A percentile compares a stretch with the other conserved stretches of the same genome.
Evolutionary conservation across 2,113 vertebrate genomes (phyloP).

Genomic region (Vimba vimba): DNA sequence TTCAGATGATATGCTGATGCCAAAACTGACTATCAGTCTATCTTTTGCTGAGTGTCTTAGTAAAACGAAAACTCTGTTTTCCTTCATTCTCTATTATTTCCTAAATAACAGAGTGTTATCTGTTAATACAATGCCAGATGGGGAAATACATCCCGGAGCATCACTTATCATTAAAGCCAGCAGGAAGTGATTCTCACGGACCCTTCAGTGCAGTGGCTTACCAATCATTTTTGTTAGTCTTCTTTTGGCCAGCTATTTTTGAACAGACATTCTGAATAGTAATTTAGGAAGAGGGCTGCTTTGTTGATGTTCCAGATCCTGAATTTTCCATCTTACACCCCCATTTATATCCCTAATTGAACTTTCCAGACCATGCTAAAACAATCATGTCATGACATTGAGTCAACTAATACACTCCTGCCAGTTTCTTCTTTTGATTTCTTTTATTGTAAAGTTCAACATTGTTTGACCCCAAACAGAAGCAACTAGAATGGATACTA

Average conservation of each 20-base stretch:
- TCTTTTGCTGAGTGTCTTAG: slow-evolving; percentile 17
- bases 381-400: not conserved
- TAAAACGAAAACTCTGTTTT: slow-evolving; percentile 20
- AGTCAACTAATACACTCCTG: not conserved
- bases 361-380: slow-evolving; percentile 23
- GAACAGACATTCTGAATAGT: slow-evolving; percentile 12
- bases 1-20: slow-evolving; percentile 16
- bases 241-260: slow-evolving; percentile 19
- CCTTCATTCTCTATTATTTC: slow-evolving; percentile 34
- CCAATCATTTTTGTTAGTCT: slow-evolving; percentile 4
- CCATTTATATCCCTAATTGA: not conserved
- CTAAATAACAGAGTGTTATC: slow-evolving; percentile 24
- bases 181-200: slow-evolving; percentile 24
- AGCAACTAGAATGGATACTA: not conserved
- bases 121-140: slow-evolving; percentile 19
- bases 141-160: not conserved
- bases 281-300: slow-evolving; percentile 17
- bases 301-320: slow-evolving; percentile 16
- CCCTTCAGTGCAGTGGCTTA: slow-evolving; percentile 15
- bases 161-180: slow-evolving; percentile 37
- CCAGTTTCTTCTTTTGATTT: not conserved
- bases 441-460: not conserved
- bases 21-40: slow-evolving; percentile 28
- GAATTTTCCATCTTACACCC: not conserved
- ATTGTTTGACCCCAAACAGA: not conserved